Percentiles rank a stretch among this genome's conserved stretches.
phyloP scores from a whole-genome alignment of 2,797 vertebrate species.

The Danionella dracula region DNA sequence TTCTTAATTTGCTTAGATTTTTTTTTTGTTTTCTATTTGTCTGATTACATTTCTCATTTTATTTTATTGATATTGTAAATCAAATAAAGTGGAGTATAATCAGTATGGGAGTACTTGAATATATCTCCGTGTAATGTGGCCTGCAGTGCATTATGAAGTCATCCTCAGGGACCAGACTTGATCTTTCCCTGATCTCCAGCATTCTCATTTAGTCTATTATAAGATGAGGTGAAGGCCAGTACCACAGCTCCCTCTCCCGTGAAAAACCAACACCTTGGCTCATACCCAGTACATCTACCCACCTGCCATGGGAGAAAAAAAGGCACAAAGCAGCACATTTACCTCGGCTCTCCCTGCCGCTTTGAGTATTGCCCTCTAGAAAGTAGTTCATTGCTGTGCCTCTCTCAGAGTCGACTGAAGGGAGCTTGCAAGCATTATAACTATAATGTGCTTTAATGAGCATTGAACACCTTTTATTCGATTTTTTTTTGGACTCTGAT shows the following conservation, averaged over 20 bases:
- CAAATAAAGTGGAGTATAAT: too few species aligned
- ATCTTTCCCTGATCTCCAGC: conserved; percentile 41
- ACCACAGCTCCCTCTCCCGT: conserved; percentile 29
- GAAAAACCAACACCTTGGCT: conserved; percentile 44
- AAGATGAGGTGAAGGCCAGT: conserved; percentile 26
- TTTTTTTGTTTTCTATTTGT: too few species aligned
- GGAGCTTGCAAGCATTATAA: conserved; percentile 22
- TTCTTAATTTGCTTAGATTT: too few species aligned
- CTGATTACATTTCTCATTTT: too few species aligned
- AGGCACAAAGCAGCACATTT: conserved; percentile 38
- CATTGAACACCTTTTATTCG: conserved; percentile 25
- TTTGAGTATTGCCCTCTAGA: conserved; percentile 35
- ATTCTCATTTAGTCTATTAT: conserved; percentile 34
- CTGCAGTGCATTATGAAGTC: conserved; percentile 31
- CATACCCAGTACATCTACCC: conserved; percentile 29
- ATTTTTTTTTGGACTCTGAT: conserved; percentile 34
- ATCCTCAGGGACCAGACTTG: conserved; percentile 31
- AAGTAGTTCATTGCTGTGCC: conserved; percentile 33
- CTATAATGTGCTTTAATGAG: conserved; percentile 39
- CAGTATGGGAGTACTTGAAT: conserved; percentile 31
- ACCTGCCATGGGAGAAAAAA: conserved; percentile 4
- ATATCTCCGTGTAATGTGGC: conserved; percentile 27
- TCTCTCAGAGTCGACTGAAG: conserved; percentile 29
- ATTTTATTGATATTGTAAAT: too few species aligned
- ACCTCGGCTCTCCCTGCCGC: conserved; percentile 32